A percentile compares a stretch with the other conserved stretches of the same genome.
phyloP scores from a whole-genome alignment of 37 sponge, comb jelly and placozoan genomes.

The Eunapius fragilis region DNA sequence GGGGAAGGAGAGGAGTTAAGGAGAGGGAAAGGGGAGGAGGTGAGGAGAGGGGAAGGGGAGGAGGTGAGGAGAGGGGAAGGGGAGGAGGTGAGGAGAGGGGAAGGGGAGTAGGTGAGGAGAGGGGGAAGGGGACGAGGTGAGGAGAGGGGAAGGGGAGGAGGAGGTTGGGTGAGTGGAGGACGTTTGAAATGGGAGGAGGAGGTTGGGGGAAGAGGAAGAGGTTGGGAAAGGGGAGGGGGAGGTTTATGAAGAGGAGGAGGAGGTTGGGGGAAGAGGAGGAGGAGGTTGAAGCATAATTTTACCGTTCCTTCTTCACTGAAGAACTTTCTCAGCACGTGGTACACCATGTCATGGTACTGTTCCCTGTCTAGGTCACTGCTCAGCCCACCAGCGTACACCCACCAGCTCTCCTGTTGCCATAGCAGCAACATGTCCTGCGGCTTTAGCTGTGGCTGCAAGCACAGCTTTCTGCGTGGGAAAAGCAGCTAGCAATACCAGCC shows the following conservation, averaged over 20 bases:
- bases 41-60: not conserved
- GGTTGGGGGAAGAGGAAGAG: no score
- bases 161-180: no score
- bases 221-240: not conserved
- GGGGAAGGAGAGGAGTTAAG: no score
- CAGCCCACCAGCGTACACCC: constrained; percentile 69
- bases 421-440: constrained; percentile 53
- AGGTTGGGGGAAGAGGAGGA: not conserved
- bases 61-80: not conserved
- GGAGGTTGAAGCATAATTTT: not conserved
- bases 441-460: not conserved
- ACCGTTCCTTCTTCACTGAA: constrained; percentile 69
- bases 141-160: not conserved
- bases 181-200: not conserved
- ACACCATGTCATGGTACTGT: constrained; percentile 76
- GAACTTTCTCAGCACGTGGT: constrained; percentile 74
- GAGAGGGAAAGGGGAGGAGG: no score
- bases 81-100: not conserved
- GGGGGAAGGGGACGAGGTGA: no score
- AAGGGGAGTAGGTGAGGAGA: not conserved
- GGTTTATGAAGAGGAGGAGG: not conserved
- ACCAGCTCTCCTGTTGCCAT: constrained; percentile 79
- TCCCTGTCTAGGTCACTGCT: constrained; percentile 75
- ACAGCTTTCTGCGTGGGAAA: constrained; percentile 18
- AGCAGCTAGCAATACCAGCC: not conserved